Evolutionary conservation across 2,113 vertebrate genomes (phyloP).

Genomic region (Nanger granti): DNA sequence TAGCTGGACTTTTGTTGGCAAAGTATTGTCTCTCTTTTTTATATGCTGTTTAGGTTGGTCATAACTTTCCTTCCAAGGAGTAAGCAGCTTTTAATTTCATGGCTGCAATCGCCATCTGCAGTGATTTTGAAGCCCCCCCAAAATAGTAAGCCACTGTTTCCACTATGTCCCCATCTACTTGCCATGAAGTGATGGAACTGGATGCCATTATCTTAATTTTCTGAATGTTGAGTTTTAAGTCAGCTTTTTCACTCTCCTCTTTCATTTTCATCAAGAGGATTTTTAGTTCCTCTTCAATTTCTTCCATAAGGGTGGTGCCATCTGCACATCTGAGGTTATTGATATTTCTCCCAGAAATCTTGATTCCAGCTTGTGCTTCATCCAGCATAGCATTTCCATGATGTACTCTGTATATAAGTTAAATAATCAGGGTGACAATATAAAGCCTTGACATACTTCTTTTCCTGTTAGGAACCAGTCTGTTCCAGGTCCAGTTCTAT

Average conservation of each 20-base stretch:
- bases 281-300: not conserved
- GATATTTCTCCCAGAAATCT: too few species aligned
- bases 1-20: not conserved
- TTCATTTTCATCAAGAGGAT: not conserved
- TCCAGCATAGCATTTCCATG: not conserved
- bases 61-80: not conserved
- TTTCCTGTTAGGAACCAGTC: too few species aligned
- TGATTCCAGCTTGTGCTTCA: not conserved
- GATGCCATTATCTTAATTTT: not conserved
- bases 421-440: too few species aligned
- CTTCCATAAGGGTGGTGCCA: not conserved
- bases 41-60: not conserved
- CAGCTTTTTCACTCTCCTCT: not conserved
- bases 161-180: not conserved
- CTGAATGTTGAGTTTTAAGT: not conserved
- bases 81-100: not conserved
- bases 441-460: too few species aligned
- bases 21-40: not conserved
- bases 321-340: not conserved
- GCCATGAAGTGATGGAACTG: not conserved
- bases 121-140: fast-evolving
- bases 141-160: not conserved
- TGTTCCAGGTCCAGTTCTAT: too few species aligned
- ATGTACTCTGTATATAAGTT: not conserved
- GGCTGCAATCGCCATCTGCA: not conserved